These are phyloP conservation scores for Albula glossodonta DNA, from an alignment of 2,113 vertebrate genomes.

Conservation along the genomic window DNA sequence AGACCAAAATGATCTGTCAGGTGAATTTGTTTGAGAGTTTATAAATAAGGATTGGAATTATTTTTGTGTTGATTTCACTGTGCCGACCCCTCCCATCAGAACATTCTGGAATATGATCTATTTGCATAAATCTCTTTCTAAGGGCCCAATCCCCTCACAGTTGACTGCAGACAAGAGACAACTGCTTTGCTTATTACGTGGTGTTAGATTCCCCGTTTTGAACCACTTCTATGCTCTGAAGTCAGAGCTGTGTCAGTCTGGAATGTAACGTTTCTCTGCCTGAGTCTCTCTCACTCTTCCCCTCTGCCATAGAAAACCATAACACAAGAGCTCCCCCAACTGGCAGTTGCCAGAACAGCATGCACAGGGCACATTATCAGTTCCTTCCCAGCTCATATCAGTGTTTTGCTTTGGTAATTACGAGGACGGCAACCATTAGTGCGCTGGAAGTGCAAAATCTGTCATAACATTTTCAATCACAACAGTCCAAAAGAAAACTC, in stretches of 20 bases:
- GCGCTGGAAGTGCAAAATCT: background rate
- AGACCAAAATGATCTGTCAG: too few species aligned
- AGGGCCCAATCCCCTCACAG: background rate
- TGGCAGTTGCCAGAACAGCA: slow-evolving; percentile 33
- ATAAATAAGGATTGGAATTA: background rate
- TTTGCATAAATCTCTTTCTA: background rate
- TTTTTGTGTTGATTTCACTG: background rate
- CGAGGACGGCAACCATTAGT: slow-evolving; percentile 8
- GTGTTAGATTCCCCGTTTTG: slow-evolving; percentile 18
- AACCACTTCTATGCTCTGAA: slow-evolving; percentile 18
- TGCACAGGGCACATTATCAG: background rate
- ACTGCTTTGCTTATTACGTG: slow-evolving; percentile 11
- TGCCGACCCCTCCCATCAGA: too few species aligned
- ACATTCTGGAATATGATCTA: background rate
- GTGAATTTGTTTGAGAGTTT: background rate
- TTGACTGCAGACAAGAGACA: slow-evolving; percentile 10
- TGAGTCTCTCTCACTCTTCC: background rate
- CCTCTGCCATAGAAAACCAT: slow-evolving; percentile 11
- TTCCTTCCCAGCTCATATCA: background rate
- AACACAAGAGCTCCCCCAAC: slow-evolving; percentile 53
- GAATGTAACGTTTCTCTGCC: slow-evolving; percentile 5
- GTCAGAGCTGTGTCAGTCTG: slow-evolving; percentile 16
- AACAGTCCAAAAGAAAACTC: background rate
- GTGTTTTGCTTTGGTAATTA: background rate
- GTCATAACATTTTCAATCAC: background rate